phyloP scores from a whole-genome alignment of 2,113 vertebrate species.

The Aspiorhynchus laticeps region DNA sequence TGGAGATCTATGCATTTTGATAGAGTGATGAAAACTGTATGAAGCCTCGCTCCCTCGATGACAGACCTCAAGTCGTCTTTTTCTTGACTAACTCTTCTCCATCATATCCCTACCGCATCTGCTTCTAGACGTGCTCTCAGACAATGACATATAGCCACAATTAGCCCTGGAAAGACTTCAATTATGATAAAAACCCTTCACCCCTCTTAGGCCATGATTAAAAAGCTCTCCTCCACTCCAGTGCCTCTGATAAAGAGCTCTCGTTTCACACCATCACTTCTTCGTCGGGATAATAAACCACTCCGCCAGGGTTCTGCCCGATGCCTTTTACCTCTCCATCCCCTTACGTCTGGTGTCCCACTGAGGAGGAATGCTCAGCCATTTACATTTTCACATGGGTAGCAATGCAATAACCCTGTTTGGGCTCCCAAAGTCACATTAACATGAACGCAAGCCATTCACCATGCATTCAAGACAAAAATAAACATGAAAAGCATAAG shows the following conservation, averaged over 20 bases:
- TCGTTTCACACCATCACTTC: constrained; percentile 86
- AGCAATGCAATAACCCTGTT: constrained; percentile 73
- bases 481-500: constrained; percentile 12
- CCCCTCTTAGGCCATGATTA: constrained; percentile 95
- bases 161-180: constrained; percentile 92
- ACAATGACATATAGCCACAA: constrained; percentile 93
- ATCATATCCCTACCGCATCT: constrained; percentile 63
- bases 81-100: constrained; percentile 69
- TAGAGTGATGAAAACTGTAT: constrained; percentile 38
- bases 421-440: constrained; percentile 65
- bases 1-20: constrained; percentile 34
- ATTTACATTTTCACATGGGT: constrained; percentile 88
- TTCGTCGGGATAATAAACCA: constrained; percentile 84
- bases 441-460: not conserved
- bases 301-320: constrained; percentile 71
- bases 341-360: constrained; percentile 39
- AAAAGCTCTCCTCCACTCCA: constrained; percentile 80
- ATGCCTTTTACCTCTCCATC: constrained; percentile 71
- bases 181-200: constrained; percentile 91
- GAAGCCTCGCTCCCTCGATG: constrained; percentile 11
- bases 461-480: not conserved
- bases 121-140: constrained; percentile 57
- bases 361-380: constrained; percentile 71
- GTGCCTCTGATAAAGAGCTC: constrained; percentile 91
- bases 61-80: constrained; percentile 40